phyloP scores from a whole-genome alignment of 2,888 invertebrate genomes.

The Caenorhabditis sp. region DNA sequence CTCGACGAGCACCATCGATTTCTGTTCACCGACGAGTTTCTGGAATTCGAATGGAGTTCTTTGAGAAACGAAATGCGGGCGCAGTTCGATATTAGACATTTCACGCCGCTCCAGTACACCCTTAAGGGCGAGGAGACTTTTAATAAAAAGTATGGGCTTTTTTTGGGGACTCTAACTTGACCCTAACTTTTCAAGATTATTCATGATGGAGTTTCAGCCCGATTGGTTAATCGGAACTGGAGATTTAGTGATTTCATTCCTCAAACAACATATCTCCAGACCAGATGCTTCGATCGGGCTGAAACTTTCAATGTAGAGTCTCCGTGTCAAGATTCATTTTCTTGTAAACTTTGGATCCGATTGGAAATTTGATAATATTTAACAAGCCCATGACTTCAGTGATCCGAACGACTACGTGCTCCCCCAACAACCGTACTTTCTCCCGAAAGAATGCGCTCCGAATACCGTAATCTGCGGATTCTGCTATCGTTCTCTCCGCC shows the following conservation, averaged over 20 bases:
- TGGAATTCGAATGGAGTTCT: slow-evolving; percentile 36
- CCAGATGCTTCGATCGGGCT: too few species aligned
- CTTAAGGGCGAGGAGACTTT: slow-evolving; percentile 30
- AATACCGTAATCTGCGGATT: slow-evolving; percentile 43
- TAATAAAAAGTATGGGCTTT: slow-evolving; percentile 10
- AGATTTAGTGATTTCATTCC: too few species aligned
- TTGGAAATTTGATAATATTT: too few species aligned
- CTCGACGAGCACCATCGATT: slow-evolving; percentile 31
- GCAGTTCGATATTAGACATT: slow-evolving; percentile 22
- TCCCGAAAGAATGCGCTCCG: not conserved
- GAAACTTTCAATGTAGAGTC: too few species aligned
- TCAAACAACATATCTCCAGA: too few species aligned
- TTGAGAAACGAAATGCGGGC: slow-evolving; percentile 23
- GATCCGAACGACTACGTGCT: slow-evolving; percentile 43
- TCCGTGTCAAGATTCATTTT: too few species aligned
- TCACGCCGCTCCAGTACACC: slow-evolving; percentile 18
- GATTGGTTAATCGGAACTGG: too few species aligned
- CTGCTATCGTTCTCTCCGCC: slow-evolving; percentile 27
- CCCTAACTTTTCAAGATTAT: not conserved
- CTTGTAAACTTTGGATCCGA: too few species aligned
- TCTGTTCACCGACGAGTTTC: slow-evolving; percentile 36
- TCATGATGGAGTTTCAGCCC: not conserved
- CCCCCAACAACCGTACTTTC: slow-evolving; percentile 35
- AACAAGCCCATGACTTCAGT: too few species aligned
- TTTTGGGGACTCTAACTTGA: not conserved